Evolutionary conservation across 2,113 vertebrate species (phyloP), one percentile per base, ranked within the genome.

Genomic region (Scopus umbretta): DNA sequence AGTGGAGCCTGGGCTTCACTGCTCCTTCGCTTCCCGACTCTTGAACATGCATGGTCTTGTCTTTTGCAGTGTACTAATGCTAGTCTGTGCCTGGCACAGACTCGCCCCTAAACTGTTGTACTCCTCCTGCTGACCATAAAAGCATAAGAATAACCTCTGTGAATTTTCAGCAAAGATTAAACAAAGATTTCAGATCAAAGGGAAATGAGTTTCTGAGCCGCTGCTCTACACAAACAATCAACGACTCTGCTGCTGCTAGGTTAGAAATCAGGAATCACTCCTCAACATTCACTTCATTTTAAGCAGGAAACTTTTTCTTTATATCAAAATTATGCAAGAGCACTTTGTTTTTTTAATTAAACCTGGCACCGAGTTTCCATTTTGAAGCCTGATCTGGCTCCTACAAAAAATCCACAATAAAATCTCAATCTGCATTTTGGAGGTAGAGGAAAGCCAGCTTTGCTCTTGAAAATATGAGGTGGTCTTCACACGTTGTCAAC

Each of bases 21-120:
- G 16, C 63, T 56, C 9, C 50, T 87, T 86, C 0, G 0, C 30
- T 12, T 70, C 10, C 16, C 11, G 10, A 26, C 6, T 34, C 79
- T 23, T 11, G 0, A 73, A 53, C 4, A 3, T 20, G 25, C 15
- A 32, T 1, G 5, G 1, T 22, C 58, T 82, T 5, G 1, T 61
- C 45, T 88, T 86, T 47, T 5, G 1, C 50, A 76, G 12, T 7
- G 6, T 26, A 18, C 7, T 63, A 11, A 34, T 40, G 52, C 29
- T 43, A 16, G 21, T 25, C 63, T 80, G 14, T 73, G 71, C 67
- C 45, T 73, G 67, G 59, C 36, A 58, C 50, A 53, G 62, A 83
- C 27, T 45, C 9, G 1, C n/a, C 23, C 11, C 71, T 52, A 56
- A 76, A 66, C 34, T 81, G 9, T 23, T 84, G 9, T 6, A 29